A percentile compares a stretch with the other conserved stretches of the same genome.
These are phyloP conservation scores for Drosophila demipolita DNA, from an alignment of 2,888 invertebrate species.

Conservation along the genomic window DNA sequence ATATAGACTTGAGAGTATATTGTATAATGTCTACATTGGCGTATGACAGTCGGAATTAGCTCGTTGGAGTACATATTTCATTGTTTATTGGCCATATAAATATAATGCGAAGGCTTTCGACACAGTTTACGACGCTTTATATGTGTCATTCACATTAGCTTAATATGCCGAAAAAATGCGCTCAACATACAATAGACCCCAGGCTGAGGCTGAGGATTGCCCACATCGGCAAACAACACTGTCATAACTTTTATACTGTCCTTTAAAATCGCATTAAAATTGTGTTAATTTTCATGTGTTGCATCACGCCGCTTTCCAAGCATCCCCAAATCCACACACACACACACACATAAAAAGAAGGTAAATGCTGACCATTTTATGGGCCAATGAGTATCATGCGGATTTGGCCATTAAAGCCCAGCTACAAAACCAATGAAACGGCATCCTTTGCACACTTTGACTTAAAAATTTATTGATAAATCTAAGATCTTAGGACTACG, in stretches of 20 bases:
- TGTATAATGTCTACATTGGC: constrained; percentile 20
- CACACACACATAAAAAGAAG: constrained; percentile 57
- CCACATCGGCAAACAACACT: constrained; percentile 35
- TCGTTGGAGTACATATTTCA: constrained; percentile 54
- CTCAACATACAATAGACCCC: constrained; percentile 60
- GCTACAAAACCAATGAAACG: constrained; percentile 20
- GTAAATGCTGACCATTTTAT: constrained; percentile 59
- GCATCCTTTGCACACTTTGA: constrained; percentile 42
- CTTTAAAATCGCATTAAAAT: constrained; percentile 78
- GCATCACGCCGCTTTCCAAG: constrained; percentile 15
- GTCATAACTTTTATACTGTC: constrained; percentile 74
- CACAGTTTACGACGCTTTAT: constrained; percentile 56
- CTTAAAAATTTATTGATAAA: constrained; percentile 75
- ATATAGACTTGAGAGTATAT: constrained; percentile 24
- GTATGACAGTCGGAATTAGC: constrained; percentile 35
- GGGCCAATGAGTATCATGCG: constrained; percentile 65
- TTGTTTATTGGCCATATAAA: constrained; percentile 75
- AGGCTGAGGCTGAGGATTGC: constrained; percentile 42
- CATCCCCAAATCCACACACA: background rate
- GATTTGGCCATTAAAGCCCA: constrained; percentile 50
- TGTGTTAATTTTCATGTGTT: constrained; percentile 79
- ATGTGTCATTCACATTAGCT: constrained; percentile 68
- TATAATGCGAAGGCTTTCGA: constrained; percentile 56
- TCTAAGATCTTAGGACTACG: constrained; percentile 62
- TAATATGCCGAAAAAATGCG: constrained; percentile 70